Percentiles rank a stretch among this genome's conserved stretches.
Evolutionary conservation across 2,113 vertebrate genomes (phyloP).

Genomic region (Piaya cayana): DNA sequence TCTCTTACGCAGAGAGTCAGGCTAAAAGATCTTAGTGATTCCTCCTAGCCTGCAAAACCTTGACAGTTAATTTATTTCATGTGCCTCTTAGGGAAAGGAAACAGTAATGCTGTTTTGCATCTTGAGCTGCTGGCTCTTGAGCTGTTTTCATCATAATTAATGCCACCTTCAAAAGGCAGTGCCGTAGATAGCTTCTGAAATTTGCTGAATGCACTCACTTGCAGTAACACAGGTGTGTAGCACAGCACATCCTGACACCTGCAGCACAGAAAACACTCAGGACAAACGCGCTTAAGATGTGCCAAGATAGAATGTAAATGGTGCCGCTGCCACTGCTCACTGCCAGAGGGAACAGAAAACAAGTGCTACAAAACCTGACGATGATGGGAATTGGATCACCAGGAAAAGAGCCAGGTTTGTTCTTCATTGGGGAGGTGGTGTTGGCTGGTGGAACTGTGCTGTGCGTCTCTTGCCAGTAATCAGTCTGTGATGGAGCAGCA

Average conservation of each 20-base stretch:
- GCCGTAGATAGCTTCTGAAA: background rate
- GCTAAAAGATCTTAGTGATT: background rate
- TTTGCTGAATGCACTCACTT: background rate
- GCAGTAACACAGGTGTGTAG: background rate
- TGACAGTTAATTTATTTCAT: background rate
- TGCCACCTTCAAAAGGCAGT: background rate
- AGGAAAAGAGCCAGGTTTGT: constrained; percentile 5
- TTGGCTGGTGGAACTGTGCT: background rate
- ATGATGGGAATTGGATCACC: background rate
- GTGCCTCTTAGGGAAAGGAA: background rate
- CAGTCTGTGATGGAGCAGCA: rapidly evolving
- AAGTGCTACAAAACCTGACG: background rate
- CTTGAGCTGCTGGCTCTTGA: background rate
- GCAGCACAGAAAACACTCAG: background rate
- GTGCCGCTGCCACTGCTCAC: background rate
- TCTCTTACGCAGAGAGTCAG: background rate
- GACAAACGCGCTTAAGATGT: background rate
- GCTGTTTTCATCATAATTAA: background rate
- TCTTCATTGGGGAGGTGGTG: background rate
- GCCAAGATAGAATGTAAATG: background rate
- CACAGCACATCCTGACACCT: background rate
- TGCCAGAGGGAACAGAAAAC: background rate
- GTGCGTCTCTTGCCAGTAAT: background rate
- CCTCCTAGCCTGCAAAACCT: background rate
- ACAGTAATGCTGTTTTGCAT: background rate